A percentile compares a stretch with the other conserved stretches of the same genome.
phyloP scores from a whole-genome alignment of 2,797 vertebrate genomes.

The Sebastes steindachneri region DNA sequence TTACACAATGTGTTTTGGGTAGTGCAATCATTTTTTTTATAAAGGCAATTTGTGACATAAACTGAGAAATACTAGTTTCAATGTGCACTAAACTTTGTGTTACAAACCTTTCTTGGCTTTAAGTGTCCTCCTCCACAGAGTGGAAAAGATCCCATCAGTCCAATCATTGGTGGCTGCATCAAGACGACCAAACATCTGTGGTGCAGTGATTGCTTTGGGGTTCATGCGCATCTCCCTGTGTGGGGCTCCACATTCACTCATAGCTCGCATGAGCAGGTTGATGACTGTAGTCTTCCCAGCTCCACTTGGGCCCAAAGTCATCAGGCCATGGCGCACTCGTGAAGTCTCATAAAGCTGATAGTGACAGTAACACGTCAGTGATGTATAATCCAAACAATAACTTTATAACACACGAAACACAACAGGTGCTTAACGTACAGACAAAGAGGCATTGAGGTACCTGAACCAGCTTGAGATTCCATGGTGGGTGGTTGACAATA shows the following conservation, averaged over 20 bases:
- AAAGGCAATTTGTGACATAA: background rate
- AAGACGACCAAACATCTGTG: conserved; percentile 94
- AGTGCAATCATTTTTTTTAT: background rate
- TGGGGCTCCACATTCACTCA: conserved; percentile 89
- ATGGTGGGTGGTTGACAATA: conserved; percentile 90
- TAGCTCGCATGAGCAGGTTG: conserved; percentile 89
- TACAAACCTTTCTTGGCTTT: conserved; percentile 89
- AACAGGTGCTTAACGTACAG: background rate
- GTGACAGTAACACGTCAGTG: background rate
- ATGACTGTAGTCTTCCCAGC: conserved; percentile 92
- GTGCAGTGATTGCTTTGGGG: conserved; percentile 93
- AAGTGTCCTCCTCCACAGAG: conserved; percentile 93
- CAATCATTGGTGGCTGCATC: conserved; percentile 94
- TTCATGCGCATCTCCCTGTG: conserved; percentile 97
- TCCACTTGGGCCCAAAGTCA: conserved; percentile 92
- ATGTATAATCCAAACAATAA: background rate
- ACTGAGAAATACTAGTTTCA: background rate
- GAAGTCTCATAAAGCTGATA: conserved; percentile 87
- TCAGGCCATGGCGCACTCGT: conserved; percentile 90
- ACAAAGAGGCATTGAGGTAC: conserved; percentile 8
- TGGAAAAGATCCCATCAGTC: conserved; percentile 96
- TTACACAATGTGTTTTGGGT: background rate
- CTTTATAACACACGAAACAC: background rate
- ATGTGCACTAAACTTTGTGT: background rate
- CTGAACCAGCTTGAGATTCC: conserved; percentile 89